Evolutionary conservation across 1,140 invertebrate genomes (phyloP), one percentile per base, ranked within the genome.

Genomic region (Paracyclopina nana): DNA sequence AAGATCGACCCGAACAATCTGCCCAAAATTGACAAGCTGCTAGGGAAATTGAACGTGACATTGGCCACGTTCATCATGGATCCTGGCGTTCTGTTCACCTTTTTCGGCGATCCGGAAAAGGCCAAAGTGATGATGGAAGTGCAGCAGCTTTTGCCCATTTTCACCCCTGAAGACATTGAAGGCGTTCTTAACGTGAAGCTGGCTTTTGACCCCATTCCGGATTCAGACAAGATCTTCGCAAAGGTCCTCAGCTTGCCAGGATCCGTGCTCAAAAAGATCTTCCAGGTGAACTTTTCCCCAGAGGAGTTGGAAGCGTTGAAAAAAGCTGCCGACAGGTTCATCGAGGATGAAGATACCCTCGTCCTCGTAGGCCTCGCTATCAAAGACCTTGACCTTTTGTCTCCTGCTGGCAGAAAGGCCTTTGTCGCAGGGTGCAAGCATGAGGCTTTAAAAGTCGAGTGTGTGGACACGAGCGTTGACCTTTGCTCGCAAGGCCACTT

Each of bases 1-100:
- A 44, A 44, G 24, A 44, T 44, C 42, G 24, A 44, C n/a, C 20
- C 27, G 24, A 6, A 48, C n/a, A 31, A 48, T 11, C n/a, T 48
- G 8, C 45, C 45, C 45, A 48, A 16, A 26, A 31, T 29, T 12
- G n/a, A 48, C 12, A 4, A 48, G 8, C 18, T 12, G n/a, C 45
- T 48, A 9, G 28, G 14, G 16, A 9, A 26, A 3, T 20, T 48
- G 25, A 48, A 48, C 30, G 25, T 48, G 5, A 26, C 45, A 11
- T 27, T 48, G 20, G 27, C 45, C 6, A 28, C 27, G 25, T 27
- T 48, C 25, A 29, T 48, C 4, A 48, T 28, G 3, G 28, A 48
- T 4, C 45, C 45, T 4, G 14, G 16, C 2, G 20, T 48, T 27
- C 25, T 48, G 4, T 26, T 48, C 14, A 26, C 16, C 2, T 48